Evolutionary conservation across 1,140 invertebrate genomes (phyloP).

Genomic region (Neuroterus valhalla): DNA sequence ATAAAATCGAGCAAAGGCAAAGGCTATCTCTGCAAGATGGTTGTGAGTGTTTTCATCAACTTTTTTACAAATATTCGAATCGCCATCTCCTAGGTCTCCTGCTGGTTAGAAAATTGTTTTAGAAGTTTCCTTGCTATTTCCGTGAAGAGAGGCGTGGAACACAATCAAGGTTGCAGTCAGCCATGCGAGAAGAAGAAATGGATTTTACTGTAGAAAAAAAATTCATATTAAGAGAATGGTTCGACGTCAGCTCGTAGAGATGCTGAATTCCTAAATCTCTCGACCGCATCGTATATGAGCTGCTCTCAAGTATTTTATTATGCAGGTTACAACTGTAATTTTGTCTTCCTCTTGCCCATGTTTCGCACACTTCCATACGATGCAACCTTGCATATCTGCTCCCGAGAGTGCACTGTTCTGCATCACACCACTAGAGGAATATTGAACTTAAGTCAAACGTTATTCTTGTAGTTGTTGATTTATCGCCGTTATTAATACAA

Average conservation of each 20-base stretch:
- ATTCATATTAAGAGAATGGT: too few species aligned
- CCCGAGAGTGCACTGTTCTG: conserved; percentile 39
- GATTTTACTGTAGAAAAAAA: too few species aligned
- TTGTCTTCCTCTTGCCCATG: conserved; percentile 48
- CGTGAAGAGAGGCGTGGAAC: too few species aligned
- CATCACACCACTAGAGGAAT: conserved; percentile 39
- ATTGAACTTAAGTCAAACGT: conserved; percentile 46
- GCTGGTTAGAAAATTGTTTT: too few species aligned
- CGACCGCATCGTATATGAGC: conserved; percentile 47
- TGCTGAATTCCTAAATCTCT: conserved; percentile 53
- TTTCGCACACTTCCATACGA: conserved; percentile 11
- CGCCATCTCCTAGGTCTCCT: too few species aligned
- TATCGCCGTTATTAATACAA: conserved; percentile 46
- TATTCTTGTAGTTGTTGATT: conserved; percentile 43
- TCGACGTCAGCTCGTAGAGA: conserved; percentile 8
- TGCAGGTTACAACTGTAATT: conserved; percentile 59
- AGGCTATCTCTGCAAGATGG: too few species aligned
- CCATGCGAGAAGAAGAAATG: too few species aligned
- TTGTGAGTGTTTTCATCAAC: too few species aligned
- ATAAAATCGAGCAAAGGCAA: too few species aligned
- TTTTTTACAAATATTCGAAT: too few species aligned
- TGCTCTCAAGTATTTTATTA: conserved; percentile 60
- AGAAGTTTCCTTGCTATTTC: too few species aligned
- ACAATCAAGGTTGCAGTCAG: too few species aligned
- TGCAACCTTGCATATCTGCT: conserved; percentile 34